Base-by-base conservation (phyloP, 2,888 invertebrate species). In the Sesia bembeciformis region DNA sequence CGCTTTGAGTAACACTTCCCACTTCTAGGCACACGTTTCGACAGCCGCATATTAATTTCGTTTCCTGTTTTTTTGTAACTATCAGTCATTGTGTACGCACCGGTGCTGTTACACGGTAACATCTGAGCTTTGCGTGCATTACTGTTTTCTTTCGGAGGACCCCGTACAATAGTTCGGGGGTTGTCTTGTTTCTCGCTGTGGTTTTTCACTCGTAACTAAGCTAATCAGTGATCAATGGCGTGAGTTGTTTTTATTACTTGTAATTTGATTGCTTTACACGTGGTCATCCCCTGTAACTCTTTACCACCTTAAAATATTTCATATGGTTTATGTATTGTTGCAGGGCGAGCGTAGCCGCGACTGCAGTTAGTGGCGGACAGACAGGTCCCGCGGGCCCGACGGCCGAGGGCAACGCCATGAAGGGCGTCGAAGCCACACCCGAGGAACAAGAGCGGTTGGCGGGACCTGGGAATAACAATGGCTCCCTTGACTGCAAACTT, bases 401-500 rank as follows among this genome's bases (percentile, higher is more conserved):
- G 70, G 74, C 74, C 67, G 82, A 79, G 67, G 78, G 75, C 74
- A 76, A 73, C 74, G 84, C 77, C 70, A 89, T 89, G 89, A 89
- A 85, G 78, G 86, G 87, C 69, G 87, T 82, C 60, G 88, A 89
- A 69, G 89, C 80, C 64, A 89, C 89, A 66, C 78, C 88, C 63
- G 89, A 89, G 68, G 89, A 89, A 74, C 89, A 88, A 65, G 88
- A 88, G 72, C 76, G 86, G 60, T 66, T 88, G 65, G 88, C 88
- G 57, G 80, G 39, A 38, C 8, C 84, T 55, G 88, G 87, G 59
- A 91, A 93, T 62, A 91, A 91, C 68, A 97, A 96, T 84, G 97
- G 97, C 52, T 89, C 84, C 42, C 91, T 96, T 68, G 96, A 95
- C 59, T 93, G 93, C 55, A 95, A 94, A 69, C 90, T 93, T 59